A percentile compares a stretch with the other conserved stretches of the same genome.
phyloP scores from a whole-genome alignment of 2,888 invertebrate genomes.

The Dynastes tityus region DNA sequence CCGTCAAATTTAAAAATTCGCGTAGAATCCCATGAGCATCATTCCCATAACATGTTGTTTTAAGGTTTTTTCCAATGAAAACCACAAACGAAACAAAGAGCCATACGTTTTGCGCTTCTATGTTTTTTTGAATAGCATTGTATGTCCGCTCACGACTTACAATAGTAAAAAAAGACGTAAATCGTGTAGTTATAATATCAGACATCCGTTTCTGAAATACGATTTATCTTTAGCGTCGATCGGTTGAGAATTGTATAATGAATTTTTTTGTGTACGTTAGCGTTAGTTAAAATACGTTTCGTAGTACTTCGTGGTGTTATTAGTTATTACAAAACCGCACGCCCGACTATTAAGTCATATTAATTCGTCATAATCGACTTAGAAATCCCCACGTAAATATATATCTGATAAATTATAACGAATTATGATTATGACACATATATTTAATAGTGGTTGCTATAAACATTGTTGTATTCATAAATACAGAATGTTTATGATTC shows the following conservation, averaged over 20 bases:
- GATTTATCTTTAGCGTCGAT: constrained; percentile 3
- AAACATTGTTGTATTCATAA: not conserved
- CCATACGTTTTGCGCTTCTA: not conserved
- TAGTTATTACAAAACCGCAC: constrained; percentile 21
- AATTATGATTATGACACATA: constrained; percentile 30
- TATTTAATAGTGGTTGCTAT: not conserved
- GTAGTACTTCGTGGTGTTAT: not conserved
- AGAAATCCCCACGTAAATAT: constrained; percentile 32
- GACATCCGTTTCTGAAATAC: constrained; percentile 14
- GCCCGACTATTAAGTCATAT: constrained; percentile 5
- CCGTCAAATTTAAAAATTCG: not conserved
- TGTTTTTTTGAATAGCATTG: not conserved
- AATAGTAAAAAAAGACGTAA: not conserved
- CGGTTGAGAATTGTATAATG: constrained; percentile 21
- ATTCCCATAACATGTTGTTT: not conserved
- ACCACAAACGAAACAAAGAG: constrained; percentile 1
- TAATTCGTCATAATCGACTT: constrained; percentile 18
- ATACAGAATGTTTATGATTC: too few species aligned
- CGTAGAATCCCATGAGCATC: not conserved
- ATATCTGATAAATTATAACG: constrained; percentile 30
- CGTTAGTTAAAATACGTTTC: not conserved
- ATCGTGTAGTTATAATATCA: not conserved
- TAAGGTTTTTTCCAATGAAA: constrained; percentile 3
- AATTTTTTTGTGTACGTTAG: not conserved
- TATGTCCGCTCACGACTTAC: constrained; percentile 1